Evolutionary conservation across 2,888 invertebrate species (phyloP), one percentile per base, ranked within the genome.

Genomic region (Sialis lutaria): DNA sequence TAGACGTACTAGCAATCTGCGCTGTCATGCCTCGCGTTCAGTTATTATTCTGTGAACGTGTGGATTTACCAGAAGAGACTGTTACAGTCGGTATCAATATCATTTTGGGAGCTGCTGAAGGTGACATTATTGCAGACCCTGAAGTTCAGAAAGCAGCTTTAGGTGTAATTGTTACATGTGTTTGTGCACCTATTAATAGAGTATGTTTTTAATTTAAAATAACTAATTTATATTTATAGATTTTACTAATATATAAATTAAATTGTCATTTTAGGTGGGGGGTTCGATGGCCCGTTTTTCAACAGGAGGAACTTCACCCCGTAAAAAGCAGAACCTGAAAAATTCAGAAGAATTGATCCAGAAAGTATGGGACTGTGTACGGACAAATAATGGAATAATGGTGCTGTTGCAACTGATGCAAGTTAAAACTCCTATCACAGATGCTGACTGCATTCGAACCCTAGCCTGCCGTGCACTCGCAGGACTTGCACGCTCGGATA

Each of bases 331-430:
- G 69, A 77, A 50, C 65, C 69, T 64, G 59, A 82, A 69, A 64
- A 77, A 72, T 51, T 78, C 82, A 44, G 92, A 92, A 59, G 93
- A 93, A 53, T 73, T 93, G 4, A 81, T 95, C 51, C 82, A 85
- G 60, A 87, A 84, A 60, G 82, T 97, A 42, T 97, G 97, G 96
- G 90, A 92, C 63, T 86, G 87, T 54, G 85, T 95, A 0, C 70
- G 96, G 50, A 81, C 85, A 1, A 93, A 92, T 62, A 96, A 96
- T 63, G 97, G 96, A 2, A 95, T 98, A 48, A 95, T 97, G 84
- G 90, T 86, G 54, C 68, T 96, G 40, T 68, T 93, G 9, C 85
- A 88, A 46, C 70, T 95, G 50, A 82, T 97, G 79, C 82, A 84
- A 68, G 79, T 85, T 9, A 93, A 93, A 67, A 82, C 86, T 0